phyloP scores from a whole-genome alignment of 1,140 invertebrate genomes.

The Drosophila jambulina region DNA sequence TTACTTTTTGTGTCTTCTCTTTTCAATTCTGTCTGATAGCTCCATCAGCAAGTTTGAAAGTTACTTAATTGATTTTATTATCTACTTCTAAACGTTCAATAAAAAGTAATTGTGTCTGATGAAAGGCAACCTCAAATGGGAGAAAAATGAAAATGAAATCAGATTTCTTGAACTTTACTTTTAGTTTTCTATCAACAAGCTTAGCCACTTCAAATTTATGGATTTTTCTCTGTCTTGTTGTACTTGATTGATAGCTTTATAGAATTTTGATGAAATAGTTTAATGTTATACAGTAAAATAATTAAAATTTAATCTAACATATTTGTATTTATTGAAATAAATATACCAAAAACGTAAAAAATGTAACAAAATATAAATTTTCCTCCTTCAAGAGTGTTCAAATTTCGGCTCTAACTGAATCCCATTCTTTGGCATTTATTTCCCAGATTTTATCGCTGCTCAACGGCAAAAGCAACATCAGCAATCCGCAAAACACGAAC shows the following conservation, averaged over 20 bases:
- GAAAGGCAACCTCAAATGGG: background rate
- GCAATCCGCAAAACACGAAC: constrained; percentile 50
- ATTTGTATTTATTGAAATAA: background rate
- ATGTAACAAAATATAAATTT: background rate
- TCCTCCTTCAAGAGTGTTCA: constrained; percentile 37
- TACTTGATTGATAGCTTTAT: background rate
- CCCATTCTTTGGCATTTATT: constrained; percentile 40
- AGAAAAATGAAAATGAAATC: background rate
- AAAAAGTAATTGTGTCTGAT: constrained; percentile 10
- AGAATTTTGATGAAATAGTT: background rate
- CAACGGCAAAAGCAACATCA: constrained; percentile 47
- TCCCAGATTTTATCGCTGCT: constrained; percentile 67
- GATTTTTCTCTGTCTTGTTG: too few relatives aligned
- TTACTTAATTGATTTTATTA: constrained; percentile 15
- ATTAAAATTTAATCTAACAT: background rate
- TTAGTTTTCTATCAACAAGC: background rate
- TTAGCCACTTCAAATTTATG: background rate
- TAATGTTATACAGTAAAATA: background rate
- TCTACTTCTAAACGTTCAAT: constrained; percentile 3
- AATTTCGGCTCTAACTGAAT: constrained; percentile 9
- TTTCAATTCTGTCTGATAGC: background rate
- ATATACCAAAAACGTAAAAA: background rate
- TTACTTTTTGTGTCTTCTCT: background rate
- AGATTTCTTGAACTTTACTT: too few relatives aligned
- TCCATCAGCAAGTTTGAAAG: constrained; percentile 3